phyloP scores from a whole-genome alignment of 2,797 vertebrate genomes.

The Sphenodon punctatus region DNA sequence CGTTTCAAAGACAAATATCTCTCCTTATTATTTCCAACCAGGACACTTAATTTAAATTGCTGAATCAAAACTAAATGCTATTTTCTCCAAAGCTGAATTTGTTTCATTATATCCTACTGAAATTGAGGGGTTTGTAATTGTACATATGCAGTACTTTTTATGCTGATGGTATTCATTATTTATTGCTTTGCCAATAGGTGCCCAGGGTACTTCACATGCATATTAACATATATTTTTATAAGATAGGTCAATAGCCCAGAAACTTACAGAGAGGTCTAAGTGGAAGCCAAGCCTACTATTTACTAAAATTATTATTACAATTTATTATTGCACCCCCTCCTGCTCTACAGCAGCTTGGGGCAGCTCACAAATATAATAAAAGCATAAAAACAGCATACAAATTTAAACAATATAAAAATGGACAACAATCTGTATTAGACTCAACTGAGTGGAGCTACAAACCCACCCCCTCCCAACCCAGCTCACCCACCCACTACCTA shows the following conservation, averaged over 20 bases:
- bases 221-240: neutral
- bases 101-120: constrained; percentile 19
- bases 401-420: too few species aligned
- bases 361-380: too few species aligned
- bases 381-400: too few species aligned
- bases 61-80: neutral
- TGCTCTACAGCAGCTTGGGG: too few species aligned
- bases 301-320: too few species aligned
- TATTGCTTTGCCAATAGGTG: neutral
- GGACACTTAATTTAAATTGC: constrained; percentile 15
- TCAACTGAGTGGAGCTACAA: too few species aligned
- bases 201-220: neutral
- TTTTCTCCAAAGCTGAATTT: constrained; percentile 11
- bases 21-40: neutral
- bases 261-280: constrained; percentile 3
- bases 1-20: constrained; percentile 8
- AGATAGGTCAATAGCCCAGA: neutral
- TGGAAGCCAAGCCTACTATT: neutral
- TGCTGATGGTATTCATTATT: neutral
- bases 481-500: too few species aligned
- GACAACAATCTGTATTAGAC: too few species aligned
- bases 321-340: too few species aligned
- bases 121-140: neutral
- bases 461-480: too few species aligned
- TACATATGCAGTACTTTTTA: neutral